These are phyloP conservation scores for Salarias fasciatus DNA, from an alignment of 2,797 vertebrate genomes.

Conservation along the genomic window DNA sequence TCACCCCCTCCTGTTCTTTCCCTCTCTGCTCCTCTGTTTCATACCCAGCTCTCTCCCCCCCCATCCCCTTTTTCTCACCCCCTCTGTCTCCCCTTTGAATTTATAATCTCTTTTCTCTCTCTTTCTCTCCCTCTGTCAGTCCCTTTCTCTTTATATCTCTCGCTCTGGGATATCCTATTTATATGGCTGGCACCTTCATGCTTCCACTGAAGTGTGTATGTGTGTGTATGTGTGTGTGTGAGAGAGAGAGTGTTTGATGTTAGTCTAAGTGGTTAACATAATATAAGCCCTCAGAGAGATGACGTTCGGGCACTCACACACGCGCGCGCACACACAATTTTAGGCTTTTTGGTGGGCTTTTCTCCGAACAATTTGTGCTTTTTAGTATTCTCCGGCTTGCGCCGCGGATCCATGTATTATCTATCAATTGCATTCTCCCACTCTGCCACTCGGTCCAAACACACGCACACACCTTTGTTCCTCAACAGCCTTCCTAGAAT, in stretches of 20 bases:
- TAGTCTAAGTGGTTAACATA: slow-evolving; percentile 76
- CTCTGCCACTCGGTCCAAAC: slow-evolving; percentile 18
- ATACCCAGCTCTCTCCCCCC: slow-evolving; percentile 12
- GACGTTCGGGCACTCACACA: slow-evolving; percentile 51
- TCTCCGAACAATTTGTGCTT: slow-evolving; percentile 64
- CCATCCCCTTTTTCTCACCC: slow-evolving; percentile 18
- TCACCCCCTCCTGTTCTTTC: slow-evolving; percentile 52
- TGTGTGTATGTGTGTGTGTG: slow-evolving; percentile 14
- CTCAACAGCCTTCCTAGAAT: slow-evolving; percentile 51
- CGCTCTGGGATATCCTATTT: slow-evolving; percentile 74
- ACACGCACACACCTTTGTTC: slow-evolving; percentile 48
- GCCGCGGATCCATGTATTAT: slow-evolving; percentile 60
- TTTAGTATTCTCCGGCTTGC: slow-evolving; percentile 65
- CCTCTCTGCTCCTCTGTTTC: slow-evolving; percentile 20
- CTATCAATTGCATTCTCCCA: slow-evolving; percentile 65
- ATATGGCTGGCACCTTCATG: slow-evolving; percentile 68
- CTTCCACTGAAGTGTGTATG: slow-evolving; percentile 47
- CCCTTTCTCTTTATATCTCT: slow-evolving; percentile 58
- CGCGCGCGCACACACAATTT: slow-evolving; percentile 42
- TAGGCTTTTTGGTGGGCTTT: slow-evolving; percentile 57
- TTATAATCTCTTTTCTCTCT: slow-evolving; percentile 39
- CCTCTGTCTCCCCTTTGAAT: slow-evolving; percentile 48
- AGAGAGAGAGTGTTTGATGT: slow-evolving; percentile 66
- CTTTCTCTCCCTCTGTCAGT: slow-evolving; percentile 31
- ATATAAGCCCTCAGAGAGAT: slow-evolving; percentile 66